Base-by-base conservation (phyloP, 2,888 invertebrate species). In the Erebia ligea region DNA sequence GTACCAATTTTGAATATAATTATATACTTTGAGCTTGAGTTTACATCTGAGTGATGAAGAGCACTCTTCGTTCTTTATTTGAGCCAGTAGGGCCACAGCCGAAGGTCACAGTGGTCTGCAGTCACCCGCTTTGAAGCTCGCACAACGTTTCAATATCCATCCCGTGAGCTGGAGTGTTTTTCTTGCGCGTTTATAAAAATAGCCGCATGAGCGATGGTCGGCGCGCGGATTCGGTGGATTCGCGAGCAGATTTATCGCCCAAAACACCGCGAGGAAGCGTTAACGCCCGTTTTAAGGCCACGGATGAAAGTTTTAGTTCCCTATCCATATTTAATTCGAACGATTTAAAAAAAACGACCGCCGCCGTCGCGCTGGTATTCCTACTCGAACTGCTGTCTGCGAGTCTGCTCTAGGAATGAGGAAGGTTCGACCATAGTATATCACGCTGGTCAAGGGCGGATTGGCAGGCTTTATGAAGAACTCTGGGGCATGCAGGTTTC, bases 171-270 rank as follows among this genome's bases (percentile, higher is more conserved):
- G 71, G 81, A 85, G 83, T 86, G 85, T 86, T 89, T 88, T 88
- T 85, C 86, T 81, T 83, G 63, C 79, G 83, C 78, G 82, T 80
- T 85, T 86, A 86, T 86, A 87, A 87, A 86, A 87, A 90, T 88
- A 89, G 86, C 86, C 82, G 81, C 81, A 83, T 86, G 85, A 86
- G 84, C 84, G 84, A 87, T 87, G 88, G 83, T 82, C 85, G 81
- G 81, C 82, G 84, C 77, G 83, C 84, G 85, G 85, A 87, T 85
- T 85, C 84, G 84, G 83, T 83, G 86, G 86, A 88, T 91, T 88
- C 87, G 90, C 89, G 85, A 87, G 86, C 88, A 84, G 87, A 91
- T 91, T 91, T 91, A 91, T 90, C 82, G 86, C 78, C 82, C 82
- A 78, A 86, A 87, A 86, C 85, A 89, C 83, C 86, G 80, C 82